Conservation (phyloP, 2,888 invertebrate species). For the Hirtodrosophila confusa region DNA sequence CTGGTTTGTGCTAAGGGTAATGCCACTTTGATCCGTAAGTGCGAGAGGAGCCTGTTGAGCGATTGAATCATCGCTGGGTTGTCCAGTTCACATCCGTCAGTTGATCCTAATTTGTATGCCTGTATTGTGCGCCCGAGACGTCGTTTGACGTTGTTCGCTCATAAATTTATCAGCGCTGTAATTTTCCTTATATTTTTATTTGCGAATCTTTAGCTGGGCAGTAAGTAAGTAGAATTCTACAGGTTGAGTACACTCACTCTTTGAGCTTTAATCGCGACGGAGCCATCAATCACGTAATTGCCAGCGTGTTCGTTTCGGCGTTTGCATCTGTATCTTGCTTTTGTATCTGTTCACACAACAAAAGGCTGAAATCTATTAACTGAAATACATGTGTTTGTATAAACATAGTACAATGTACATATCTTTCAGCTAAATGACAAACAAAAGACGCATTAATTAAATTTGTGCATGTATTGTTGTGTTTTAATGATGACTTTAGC, state of each 20-base stretch:
- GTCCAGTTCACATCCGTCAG: slow-evolving; percentile 50
- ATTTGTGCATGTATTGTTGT: slow-evolving; percentile 34
- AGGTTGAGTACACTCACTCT: slow-evolving; percentile 35
- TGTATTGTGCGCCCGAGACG: slow-evolving; percentile 65
- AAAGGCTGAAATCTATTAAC: slow-evolving; percentile 60
- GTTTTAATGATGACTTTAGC: slow-evolving; percentile 31
- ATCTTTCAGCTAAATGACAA: slow-evolving; percentile 38
- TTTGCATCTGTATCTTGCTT: slow-evolving; percentile 67
- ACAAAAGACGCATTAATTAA: slow-evolving; percentile 66
- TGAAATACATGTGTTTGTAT: slow-evolving; percentile 33
- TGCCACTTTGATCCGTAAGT: slow-evolving; percentile 20
- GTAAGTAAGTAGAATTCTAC: slow-evolving; percentile 20
- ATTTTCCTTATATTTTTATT: slow-evolving; percentile 62
- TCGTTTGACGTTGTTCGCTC: slow-evolving; percentile 72
- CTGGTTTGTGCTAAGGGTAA: not conserved
- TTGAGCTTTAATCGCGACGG: slow-evolving; percentile 60
- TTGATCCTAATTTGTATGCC: slow-evolving; percentile 69
- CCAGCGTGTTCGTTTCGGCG: slow-evolving; percentile 66
- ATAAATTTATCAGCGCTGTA: slow-evolving; percentile 67
- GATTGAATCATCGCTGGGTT: slow-evolving; percentile 34
- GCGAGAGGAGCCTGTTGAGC: slow-evolving; percentile 6
- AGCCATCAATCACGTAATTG: slow-evolving; percentile 78
- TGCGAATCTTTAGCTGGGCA: slow-evolving; percentile 17
- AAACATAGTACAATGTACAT: slow-evolving; percentile 1
- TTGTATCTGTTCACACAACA: slow-evolving; percentile 66